phyloP scores from a whole-genome alignment of 2,888 invertebrate species.

The Lithophane semibrunnea region DNA sequence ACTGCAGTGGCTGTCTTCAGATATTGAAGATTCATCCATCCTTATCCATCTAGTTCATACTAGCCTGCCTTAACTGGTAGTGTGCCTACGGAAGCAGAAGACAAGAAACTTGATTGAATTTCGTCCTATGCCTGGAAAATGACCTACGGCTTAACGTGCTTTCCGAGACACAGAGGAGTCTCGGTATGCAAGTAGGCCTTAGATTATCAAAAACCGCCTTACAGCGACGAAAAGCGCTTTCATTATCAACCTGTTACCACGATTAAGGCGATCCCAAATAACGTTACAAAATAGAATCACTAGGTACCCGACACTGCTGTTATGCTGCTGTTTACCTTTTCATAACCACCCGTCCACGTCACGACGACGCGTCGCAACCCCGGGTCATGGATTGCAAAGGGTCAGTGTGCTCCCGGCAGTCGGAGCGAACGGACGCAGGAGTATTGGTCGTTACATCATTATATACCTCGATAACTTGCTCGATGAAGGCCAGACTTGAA shows the following conservation, averaged over 20 bases:
- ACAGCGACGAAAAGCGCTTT: background rate
- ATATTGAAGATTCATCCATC: background rate
- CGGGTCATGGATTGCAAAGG: background rate
- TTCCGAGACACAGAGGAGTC: too few species aligned
- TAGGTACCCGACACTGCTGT: background rate
- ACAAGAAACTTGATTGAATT: background rate
- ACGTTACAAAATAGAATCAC: background rate
- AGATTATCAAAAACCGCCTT: background rate
- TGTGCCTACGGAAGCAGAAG: background rate
- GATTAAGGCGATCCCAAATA: background rate
- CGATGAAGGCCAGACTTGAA: background rate
- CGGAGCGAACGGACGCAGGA: conserved; percentile 18
- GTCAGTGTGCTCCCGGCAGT: conserved; percentile 45
- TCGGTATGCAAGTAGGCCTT: too few species aligned
- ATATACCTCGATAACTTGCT: background rate
- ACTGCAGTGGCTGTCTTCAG: background rate
- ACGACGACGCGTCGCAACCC: background rate
- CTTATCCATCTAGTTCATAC: background rate
- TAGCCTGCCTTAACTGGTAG: background rate
- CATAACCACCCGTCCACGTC: conserved; percentile 13
- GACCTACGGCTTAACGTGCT: too few species aligned
- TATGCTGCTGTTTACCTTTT: conserved; percentile 22
- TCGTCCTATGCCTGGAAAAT: background rate
- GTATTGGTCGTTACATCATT: background rate
- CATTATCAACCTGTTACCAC: background rate